Evolutionary conservation across 2,113 vertebrate genomes (phyloP), one percentile per base, ranked within the genome.

Genomic region (Noturus placidus): DNA sequence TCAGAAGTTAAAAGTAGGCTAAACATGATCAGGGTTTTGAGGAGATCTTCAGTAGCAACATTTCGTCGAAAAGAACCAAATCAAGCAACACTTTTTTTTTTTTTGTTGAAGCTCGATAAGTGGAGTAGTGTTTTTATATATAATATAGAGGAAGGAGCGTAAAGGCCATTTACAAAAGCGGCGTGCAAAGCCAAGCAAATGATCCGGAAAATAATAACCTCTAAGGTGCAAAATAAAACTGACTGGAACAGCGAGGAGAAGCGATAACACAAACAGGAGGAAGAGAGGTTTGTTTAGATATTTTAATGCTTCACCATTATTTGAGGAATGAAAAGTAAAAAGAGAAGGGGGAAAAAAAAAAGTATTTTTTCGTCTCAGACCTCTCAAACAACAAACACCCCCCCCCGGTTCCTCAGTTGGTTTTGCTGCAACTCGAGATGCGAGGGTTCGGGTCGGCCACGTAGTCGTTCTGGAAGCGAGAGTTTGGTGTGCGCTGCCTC

Each of bases 381-480:
- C 46, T 42, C 56, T 56, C 27, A n/a, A n/a, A 14, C 1, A 0
- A 38, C 33, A 59, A 25, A 59, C 46, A 6, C 42, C 42, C 42
- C 7, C 42, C 6, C 42, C 42, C 5, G 42, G 17, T 50, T 5
- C 20, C 84, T 89, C 88, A 87, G 76, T 89, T 88, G n/a, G 17
- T 79, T 78, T 86, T 88, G 84, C 86, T 84, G 87, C 67, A 82
- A 74, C 11, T 86, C 5, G 79, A 87, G 87, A 80, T 78, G 8
- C 89, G 87, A 52, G 87, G 89, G 30, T 78, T 89, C 22, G 85
- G 86, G 19, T 90, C 96, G 91, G 96, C 96, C 91, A 99, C 97
- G 88, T 96, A 99, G 72, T 99, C 97, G 35, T 98, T 97, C 93
- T 96, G 97, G 92, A 99, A 98, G 86, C 97, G 96, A 9, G 97